phyloP scores from a whole-genome alignment of 37 sponge, comb jelly and placozoan species.

The Halichondria panicea region DNA sequence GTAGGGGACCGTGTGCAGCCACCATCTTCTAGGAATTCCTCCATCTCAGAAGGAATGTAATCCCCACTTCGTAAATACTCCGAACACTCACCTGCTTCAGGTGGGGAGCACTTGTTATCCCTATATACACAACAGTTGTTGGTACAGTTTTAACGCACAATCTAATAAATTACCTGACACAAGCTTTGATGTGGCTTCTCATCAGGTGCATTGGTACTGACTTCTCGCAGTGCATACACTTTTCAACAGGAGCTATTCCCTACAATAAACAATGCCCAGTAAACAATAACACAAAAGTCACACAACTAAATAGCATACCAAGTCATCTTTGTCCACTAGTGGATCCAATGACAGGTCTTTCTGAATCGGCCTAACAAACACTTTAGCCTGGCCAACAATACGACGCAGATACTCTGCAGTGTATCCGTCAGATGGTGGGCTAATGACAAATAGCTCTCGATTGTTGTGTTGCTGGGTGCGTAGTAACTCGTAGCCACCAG shows the following conservation, averaged over 20 bases:
- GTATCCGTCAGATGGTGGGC: constrained; percentile 20
- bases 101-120: too few relatives aligned
- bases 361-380: constrained; percentile 58
- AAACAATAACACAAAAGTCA: background rate
- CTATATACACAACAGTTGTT: background rate
- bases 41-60: background rate
- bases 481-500: constrained; percentile 34
- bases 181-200: background rate
- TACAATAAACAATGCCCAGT: background rate
- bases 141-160: background rate
- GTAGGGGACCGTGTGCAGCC: background rate
- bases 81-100: too few relatives aligned
- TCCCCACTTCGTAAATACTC: background rate
- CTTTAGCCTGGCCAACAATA: constrained; percentile 34
- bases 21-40: background rate
- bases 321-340: background rate
- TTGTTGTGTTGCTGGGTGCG: background rate
- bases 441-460: background rate
- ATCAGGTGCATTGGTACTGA: background rate
- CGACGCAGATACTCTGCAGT: constrained; percentile 22
- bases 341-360: background rate
- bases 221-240: background rate
- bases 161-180: background rate
- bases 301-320: background rate
- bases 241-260: background rate